These are phyloP conservation scores for Octomys mimax DNA, from an alignment of 2,797 vertebrate species.

Conservation along the genomic window DNA sequence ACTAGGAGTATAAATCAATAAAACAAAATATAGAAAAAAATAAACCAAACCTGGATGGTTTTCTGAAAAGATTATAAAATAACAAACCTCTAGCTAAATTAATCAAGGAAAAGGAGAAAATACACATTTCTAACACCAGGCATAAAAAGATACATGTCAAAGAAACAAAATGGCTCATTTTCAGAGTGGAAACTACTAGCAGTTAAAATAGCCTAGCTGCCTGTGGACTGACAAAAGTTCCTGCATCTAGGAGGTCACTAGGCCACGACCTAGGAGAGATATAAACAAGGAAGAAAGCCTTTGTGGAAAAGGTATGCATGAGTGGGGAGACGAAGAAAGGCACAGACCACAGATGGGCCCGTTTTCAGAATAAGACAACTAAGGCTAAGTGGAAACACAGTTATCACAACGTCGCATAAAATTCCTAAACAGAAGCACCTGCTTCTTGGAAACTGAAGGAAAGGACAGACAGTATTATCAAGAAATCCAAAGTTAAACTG, in stretches of 20 bases:
- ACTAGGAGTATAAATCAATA: not conserved
- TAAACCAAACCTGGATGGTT: not conserved
- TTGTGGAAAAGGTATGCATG: not conserved
- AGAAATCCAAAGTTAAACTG: not conserved
- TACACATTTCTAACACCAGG: not conserved
- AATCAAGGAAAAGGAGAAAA: not conserved
- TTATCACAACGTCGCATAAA: not conserved
- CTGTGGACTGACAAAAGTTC: not conserved
- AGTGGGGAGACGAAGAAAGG: not conserved
- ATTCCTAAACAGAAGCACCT: not conserved
- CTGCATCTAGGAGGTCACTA: not conserved
- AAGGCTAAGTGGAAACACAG: not conserved
- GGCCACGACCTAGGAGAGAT: not conserved
- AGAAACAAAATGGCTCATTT: not conserved
- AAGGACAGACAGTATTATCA: not conserved
- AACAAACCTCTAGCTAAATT: not conserved
- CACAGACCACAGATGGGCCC: not conserved
- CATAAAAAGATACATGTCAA: not conserved
- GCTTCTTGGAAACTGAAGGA: not conserved
- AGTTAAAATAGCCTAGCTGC: not conserved
- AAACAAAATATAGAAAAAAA: slow-evolving; percentile 16
- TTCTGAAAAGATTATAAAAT: not conserved
- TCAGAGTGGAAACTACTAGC: not conserved
- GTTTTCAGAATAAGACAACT: not conserved
- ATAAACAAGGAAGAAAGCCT: not conserved